Evolutionary conservation across 1,140 invertebrate species (phyloP).

Genomic region (Halesus radiatus): DNA sequence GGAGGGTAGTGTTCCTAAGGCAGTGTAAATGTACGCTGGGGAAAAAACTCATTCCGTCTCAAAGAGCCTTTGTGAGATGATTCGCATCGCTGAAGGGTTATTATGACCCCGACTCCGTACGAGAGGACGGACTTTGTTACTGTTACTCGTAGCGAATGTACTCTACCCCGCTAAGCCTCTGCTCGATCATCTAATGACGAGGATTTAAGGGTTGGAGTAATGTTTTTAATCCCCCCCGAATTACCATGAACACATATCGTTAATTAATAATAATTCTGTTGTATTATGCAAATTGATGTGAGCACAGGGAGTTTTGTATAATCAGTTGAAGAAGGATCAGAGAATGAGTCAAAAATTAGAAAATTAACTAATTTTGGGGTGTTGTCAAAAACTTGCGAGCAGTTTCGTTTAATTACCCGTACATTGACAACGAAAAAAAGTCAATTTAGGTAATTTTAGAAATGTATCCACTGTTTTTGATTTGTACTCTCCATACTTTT

Average conservation of each 20-base stretch:
- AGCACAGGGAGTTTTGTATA: not conserved
- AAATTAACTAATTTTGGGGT: too few species aligned
- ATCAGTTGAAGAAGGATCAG: too few species aligned
- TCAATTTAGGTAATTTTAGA: too few species aligned
- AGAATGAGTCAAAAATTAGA: too few species aligned
- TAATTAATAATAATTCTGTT: not conserved
- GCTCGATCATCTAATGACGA: too few species aligned
- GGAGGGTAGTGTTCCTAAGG: not conserved
- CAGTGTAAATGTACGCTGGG: constrained; percentile 12
- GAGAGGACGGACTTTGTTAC: not conserved
- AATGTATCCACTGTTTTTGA: too few species aligned
- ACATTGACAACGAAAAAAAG: too few species aligned
- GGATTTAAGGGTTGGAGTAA: not conserved
- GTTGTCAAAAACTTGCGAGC: too few species aligned
- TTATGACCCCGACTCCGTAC: constrained; percentile 9
- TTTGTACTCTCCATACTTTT: too few species aligned
- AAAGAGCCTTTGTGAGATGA: constrained; percentile 28
- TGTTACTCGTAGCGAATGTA: not conserved
- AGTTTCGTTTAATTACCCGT: too few species aligned
- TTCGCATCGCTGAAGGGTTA: constrained; percentile 37
- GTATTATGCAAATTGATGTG: not conserved
- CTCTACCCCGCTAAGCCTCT: not conserved
- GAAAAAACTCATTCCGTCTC: constrained; percentile 30
- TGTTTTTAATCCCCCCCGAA: not conserved
- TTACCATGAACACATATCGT: not conserved